Conservation (phyloP, 2,113 vertebrate species). For the Riparia riparia region DNA sequence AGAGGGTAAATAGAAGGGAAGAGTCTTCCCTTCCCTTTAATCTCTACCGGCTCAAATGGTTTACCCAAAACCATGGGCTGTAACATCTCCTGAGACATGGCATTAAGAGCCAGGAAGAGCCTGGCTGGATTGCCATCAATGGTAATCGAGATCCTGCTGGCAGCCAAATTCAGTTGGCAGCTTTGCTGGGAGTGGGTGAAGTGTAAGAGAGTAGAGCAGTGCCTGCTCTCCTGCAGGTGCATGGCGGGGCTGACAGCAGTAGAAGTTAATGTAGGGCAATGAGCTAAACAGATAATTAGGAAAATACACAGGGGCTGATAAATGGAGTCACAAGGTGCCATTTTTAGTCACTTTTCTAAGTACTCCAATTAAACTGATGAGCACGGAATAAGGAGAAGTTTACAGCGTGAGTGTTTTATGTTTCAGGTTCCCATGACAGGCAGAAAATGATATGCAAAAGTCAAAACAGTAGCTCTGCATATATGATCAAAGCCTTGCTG, state of each 20-base stretch:
- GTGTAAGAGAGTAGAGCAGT: not conserved
- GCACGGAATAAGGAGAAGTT: constrained; percentile 3
- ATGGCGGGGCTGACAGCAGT: constrained; percentile 22
- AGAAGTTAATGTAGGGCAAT: constrained; percentile 43
- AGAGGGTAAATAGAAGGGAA: too few relatives aligned
- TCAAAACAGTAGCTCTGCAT: not conserved
- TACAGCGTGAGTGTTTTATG: not conserved
- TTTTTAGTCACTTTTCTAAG: constrained; percentile 47
- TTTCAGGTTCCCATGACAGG: not conserved
- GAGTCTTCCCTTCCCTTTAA: not conserved
- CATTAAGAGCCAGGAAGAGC: constrained; percentile 20
- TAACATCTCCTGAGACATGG: not conserved
- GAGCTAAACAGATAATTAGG: constrained; percentile 52
- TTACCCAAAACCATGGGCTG: not conserved
- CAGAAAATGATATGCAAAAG: not conserved
- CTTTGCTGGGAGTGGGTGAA: not conserved
- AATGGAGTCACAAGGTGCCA: constrained; percentile 43
- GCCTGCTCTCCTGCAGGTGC: constrained; percentile 27
- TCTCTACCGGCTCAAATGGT: not conserved
- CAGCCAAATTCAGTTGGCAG: constrained; percentile 38
- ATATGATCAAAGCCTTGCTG: not conserved
- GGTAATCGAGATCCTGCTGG: constrained; percentile 12
- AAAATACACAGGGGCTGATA: constrained; percentile 34
- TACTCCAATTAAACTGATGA: constrained; percentile 38
- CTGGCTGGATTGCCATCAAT: constrained; percentile 16